phyloP scores from a whole-genome alignment of 2,797 vertebrate genomes.

The Sebastes paucispinis region DNA sequence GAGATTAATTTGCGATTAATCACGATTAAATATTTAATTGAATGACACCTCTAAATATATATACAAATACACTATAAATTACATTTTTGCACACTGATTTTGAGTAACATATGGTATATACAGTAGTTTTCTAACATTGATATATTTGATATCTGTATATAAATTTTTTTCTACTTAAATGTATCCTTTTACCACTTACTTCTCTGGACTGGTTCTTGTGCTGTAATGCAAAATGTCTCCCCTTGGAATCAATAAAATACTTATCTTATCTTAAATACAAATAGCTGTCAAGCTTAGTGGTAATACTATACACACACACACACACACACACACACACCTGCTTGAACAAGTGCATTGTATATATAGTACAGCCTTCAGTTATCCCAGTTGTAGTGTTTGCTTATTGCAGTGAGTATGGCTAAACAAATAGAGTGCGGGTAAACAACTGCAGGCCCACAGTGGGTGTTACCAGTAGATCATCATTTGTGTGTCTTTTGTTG shows the following conservation, averaged over 20 bases:
- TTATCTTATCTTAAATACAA: not conserved
- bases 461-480: not conserved
- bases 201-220: not conserved
- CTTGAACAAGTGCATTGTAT: not conserved
- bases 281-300: not conserved
- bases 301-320: not conserved
- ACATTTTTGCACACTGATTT: not conserved
- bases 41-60: too few relatives aligned
- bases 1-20: too few relatives aligned
- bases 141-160: not conserved
- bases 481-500: conserved; percentile 35
- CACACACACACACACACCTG: not conserved
- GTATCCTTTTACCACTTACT: not conserved
- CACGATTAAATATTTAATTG: too few relatives aligned
- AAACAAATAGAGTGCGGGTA: not conserved
- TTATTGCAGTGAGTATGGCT: not conserved
- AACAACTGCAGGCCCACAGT: not conserved
- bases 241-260: not conserved
- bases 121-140: not conserved
- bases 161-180: not conserved
- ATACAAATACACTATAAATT: not conserved
- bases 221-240: not conserved
- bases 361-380: not conserved
- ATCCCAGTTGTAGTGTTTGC: not conserved
- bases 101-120: not conserved